Percentiles rank a stretch among this genome's conserved stretches.
Conservation (phyloP, 1,140 invertebrate genomes). For the Scaptomyza montana region DNA sequence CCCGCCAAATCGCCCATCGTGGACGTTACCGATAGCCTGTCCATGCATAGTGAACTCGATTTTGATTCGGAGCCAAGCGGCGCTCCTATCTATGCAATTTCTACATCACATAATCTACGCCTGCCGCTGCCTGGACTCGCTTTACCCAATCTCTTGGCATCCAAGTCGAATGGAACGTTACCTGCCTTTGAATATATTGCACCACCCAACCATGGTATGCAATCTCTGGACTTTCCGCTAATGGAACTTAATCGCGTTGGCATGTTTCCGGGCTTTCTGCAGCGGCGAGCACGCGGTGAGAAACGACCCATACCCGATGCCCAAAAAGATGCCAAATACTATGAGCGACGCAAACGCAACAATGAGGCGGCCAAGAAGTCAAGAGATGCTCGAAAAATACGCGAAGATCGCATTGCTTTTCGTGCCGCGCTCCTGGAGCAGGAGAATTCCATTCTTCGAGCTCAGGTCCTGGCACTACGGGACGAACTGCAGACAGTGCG, state of each 20-base stretch:
- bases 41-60: conserved; percentile 66
- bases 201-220: conserved; percentile 57
- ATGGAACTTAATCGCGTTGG: conserved; percentile 76
- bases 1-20: conserved; percentile 67
- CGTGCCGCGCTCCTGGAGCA: conserved; percentile 92
- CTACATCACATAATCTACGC: conserved; percentile 50
- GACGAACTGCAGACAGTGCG: conserved; percentile 91
- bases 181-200: conserved; percentile 78
- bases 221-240: conserved; percentile 67
- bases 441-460: conserved; percentile 92
- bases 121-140: conserved; percentile 49
- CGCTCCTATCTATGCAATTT: conserved; percentile 20
- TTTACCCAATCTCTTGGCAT: conserved; percentile 41
- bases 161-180: conserved; percentile 46
- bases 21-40: conserved; percentile 70
- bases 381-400: conserved; percentile 91
- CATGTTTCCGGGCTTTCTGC: conserved; percentile 77
- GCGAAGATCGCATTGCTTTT: conserved; percentile 92
- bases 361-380: conserved; percentile 96
- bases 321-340: conserved; percentile 95
- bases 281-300: conserved; percentile 89
- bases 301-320: conserved; percentile 94
- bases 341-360: conserved; percentile 92
- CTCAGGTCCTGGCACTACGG: conserved; percentile 90
- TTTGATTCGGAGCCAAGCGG: conserved; percentile 46